These are phyloP conservation scores for Arizona elegans DNA, from an alignment of 2,113 vertebrate genomes.

Conservation along the genomic window DNA sequence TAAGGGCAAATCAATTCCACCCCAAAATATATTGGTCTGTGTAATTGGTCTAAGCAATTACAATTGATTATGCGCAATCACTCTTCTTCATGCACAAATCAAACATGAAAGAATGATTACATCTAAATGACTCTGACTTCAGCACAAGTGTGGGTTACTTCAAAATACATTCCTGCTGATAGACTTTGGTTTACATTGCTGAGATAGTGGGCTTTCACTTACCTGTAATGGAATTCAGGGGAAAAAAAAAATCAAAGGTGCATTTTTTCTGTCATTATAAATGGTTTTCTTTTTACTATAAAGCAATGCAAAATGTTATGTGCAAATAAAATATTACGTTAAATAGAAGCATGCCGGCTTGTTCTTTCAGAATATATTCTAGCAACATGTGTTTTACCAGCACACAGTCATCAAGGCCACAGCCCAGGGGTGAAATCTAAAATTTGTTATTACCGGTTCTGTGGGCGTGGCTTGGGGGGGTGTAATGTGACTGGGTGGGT, in stretches of 20 bases:
- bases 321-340: neutral
- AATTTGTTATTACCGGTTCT: too few relatives aligned
- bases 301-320: neutral
- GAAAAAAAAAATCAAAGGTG: neutral
- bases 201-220: neutral
- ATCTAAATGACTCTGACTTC: neutral
- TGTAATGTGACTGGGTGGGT: too few relatives aligned
- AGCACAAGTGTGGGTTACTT: neutral
- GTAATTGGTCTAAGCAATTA: neutral
- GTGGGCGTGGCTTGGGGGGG: too few relatives aligned
- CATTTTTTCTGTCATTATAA: neutral
- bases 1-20: neutral
- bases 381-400: neutral
- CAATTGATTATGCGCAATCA: neutral
- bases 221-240: neutral
- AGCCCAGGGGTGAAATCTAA: neutral
- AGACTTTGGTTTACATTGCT: neutral
- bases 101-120: neutral
- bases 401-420: neutral
- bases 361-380: neutral
- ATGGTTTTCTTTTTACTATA: neutral
- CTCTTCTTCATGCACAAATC: neutral
- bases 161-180: neutral
- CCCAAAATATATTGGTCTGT: neutral
- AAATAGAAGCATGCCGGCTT: neutral